Conservation (phyloP, 2,888 invertebrate species). For the Priocnemis perturbator region DNA sequence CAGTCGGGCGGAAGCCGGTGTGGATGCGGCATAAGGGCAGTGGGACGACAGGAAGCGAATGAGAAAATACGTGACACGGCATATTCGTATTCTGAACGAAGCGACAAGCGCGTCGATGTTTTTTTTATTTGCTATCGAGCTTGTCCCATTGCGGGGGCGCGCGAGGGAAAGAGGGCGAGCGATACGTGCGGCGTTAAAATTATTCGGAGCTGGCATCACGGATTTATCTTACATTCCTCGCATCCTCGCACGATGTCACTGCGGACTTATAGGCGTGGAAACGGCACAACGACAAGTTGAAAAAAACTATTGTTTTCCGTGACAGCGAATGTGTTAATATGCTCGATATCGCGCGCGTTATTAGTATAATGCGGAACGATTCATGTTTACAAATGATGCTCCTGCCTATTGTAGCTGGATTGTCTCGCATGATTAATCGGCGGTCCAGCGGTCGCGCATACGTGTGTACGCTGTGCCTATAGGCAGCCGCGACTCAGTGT, state of each 20-base stretch:
- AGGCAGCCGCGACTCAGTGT: slow-evolving; percentile 37
- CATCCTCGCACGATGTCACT: neutral
- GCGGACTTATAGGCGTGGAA: neutral
- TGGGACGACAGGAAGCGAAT: slow-evolving; percentile 52
- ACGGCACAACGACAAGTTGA: no score
- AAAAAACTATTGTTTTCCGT: no score
- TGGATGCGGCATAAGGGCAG: slow-evolving; percentile 56
- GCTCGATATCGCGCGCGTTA: slow-evolving; percentile 14
- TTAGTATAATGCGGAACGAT: slow-evolving; percentile 31
- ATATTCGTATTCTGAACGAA: slow-evolving; percentile 26
- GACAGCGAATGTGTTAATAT: no score
- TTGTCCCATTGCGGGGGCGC: neutral
- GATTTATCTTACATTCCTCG: no score
- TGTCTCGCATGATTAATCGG: slow-evolving; percentile 45
- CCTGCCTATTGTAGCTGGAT: slow-evolving; percentile 43
- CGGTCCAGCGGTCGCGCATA: slow-evolving; percentile 34
- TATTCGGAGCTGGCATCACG: no score
- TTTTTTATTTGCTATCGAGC: neutral
- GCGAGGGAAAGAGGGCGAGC: neutral
- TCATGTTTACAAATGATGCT: slow-evolving; percentile 49
- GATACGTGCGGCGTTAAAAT: neutral
- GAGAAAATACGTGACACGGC: slow-evolving; percentile 26
- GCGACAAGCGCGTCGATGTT: neutral
- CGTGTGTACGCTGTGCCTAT: slow-evolving; percentile 13
- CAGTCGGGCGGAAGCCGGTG: slow-evolving; percentile 36